These are phyloP conservation scores for Incurvaria masculella DNA, from an alignment of 2,888 invertebrate species.

Conservation along the genomic window DNA sequence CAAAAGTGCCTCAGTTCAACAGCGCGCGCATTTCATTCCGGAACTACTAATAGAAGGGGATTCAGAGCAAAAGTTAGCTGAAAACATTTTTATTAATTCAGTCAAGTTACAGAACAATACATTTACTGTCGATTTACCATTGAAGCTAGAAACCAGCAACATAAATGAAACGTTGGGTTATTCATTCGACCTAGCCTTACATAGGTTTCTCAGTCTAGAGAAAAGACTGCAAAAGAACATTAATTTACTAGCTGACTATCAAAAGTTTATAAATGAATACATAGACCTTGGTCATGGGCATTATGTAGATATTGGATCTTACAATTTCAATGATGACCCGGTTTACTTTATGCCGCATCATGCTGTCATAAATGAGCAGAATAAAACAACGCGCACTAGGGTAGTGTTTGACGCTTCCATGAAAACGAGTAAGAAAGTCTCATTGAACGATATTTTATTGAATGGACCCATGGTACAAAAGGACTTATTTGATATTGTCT, in stretches of 20 bases:
- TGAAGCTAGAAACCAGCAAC: neutral
- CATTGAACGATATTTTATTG: conserved; percentile 8
- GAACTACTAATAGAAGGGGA: too few species aligned
- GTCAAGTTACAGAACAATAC: too few species aligned
- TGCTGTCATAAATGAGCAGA: conserved; percentile 7
- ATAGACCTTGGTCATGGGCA: conserved; percentile 8
- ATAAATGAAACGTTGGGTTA: neutral
- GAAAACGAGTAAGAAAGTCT: conserved; percentile 8
- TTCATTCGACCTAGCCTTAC: neutral
- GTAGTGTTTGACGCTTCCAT: conserved; percentile 8
- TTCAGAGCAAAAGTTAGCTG: too few species aligned
- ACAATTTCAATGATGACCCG: conserved; percentile 6
- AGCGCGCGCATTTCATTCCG: neutral
- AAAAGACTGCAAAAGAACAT: conserved; percentile 8
- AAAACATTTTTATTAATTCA: too few species aligned
- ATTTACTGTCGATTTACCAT: neutral
- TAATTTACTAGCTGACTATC: conserved; percentile 5
- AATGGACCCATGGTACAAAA: conserved; percentile 12
- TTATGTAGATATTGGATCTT: conserved; percentile 3
- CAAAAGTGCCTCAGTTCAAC: neutral
- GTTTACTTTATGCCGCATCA: conserved; percentile 10
- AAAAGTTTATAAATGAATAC: conserved; percentile 10
- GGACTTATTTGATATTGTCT: conserved; percentile 14
- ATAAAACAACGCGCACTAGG: conserved; percentile 3
- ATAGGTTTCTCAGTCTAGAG: neutral